Base-by-base conservation (phyloP, 2,113 vertebrate species). In the Australoheros scitulus region DNA sequence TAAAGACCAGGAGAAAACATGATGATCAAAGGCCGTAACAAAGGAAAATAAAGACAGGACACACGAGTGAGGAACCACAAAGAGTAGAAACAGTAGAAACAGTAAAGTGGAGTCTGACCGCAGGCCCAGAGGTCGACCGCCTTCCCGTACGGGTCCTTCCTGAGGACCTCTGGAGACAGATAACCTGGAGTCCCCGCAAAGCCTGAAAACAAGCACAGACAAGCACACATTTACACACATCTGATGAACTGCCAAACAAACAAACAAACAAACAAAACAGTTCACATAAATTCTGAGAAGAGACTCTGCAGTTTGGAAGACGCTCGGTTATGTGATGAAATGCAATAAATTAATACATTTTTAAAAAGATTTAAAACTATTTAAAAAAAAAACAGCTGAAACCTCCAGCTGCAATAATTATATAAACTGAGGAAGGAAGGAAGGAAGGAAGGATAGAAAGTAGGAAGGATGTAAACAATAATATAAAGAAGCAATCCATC, bases 71-170 rank as follows among this genome's bases (percentile, higher is more conserved):
- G 38, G 22, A 24, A 65, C 43, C 13, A 43, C 0, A 65, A 43
- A 38, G 24, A 29, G 29, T 29, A 29, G 29, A 29, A 29, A 11
- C 26, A 36, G 13, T 7, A 0, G 18, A 38, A 5, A 38, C 3
- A 15, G 20, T 47, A 34, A 18, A 15, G 22, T 10, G 32, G 77
- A 63, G 20, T 52, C 97, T 97, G 88, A 99, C 98, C 98, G 0
- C 98, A 99, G 80, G 98, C 98, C 98, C 98, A 99, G 52, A 99
- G 96, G 92, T 99, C 98, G 52, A 99, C 98, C 0, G 98, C 97
- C 91, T 99, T 99, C 75, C 97, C 98, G 0, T 99, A 99, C 0
- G 98, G 98, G 10, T 99, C 98, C 95, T 99, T 99, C 89, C 98
- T 95, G 88, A 99, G 93, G 72, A 99, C 98, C 94, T 99, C 98